phyloP scores from a whole-genome alignment of 2,888 invertebrate genomes.

The Heliconius sara region DNA sequence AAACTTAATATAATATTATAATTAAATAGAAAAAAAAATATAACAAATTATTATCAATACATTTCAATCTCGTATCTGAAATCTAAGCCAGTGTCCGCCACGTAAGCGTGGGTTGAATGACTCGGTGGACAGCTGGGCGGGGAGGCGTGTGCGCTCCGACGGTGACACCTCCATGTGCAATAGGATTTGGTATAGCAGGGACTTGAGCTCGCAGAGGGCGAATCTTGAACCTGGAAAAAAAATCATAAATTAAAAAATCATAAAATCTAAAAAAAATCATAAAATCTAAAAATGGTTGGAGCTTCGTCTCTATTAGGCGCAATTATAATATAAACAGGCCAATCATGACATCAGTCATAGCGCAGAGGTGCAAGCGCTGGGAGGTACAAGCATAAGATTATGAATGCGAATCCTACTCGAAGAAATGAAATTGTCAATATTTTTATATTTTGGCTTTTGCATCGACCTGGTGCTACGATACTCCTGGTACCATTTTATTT shows the following conservation, averaged over 20 bases:
- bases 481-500: too few species aligned
- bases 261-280: background rate
- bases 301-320: too few species aligned
- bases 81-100: constrained; percentile 65
- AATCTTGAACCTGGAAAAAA: constrained; percentile 63
- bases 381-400: too few species aligned
- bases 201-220: constrained; percentile 70
- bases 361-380: too few species aligned
- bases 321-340: too few species aligned
- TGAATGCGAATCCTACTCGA: too few species aligned
- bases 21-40: too few species aligned
- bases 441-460: too few species aligned
- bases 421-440: too few species aligned
- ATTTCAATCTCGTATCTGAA: constrained; percentile 44
- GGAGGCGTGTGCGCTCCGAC: constrained; percentile 60
- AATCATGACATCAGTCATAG: too few species aligned
- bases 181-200: constrained; percentile 66
- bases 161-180: constrained; percentile 62
- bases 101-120: constrained; percentile 58
- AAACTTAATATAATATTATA: too few species aligned
- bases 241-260: background rate
- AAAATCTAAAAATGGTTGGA: background rate
- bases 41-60: background rate
- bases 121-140: constrained; percentile 52
- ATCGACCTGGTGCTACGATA: too few species aligned